phyloP scores from a whole-genome alignment of 2,888 invertebrate species.

The Chrysina gloriosa region DNA sequence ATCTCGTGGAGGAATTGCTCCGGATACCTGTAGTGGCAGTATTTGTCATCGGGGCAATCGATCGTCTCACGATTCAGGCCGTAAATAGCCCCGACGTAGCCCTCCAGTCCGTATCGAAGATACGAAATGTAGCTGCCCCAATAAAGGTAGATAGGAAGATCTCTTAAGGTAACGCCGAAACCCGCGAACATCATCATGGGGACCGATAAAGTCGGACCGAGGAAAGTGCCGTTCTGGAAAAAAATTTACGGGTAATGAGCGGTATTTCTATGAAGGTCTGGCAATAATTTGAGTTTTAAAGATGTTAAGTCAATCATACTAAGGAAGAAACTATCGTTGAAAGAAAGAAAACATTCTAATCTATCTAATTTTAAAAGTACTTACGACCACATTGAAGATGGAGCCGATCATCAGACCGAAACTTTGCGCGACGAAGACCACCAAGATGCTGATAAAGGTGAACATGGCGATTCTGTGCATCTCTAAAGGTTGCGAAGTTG shows the following conservation, averaged over 20 bases:
- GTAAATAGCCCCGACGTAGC: conserved; percentile 85
- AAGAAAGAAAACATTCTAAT: neutral
- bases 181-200: conserved; percentile 98
- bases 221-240: conserved; percentile 90
- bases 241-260: too few relatives aligned
- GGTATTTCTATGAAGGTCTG: too few relatives aligned
- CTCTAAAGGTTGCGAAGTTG: conserved; percentile 91
- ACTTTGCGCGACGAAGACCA: conserved; percentile 91
- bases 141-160: conserved; percentile 85
- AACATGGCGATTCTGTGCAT: conserved; percentile 85
- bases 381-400: conserved; percentile 85
- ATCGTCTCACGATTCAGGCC: conserved; percentile 80
- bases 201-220: conserved; percentile 91
- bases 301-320: too few relatives aligned
- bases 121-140: conserved; percentile 96
- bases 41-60: conserved; percentile 78
- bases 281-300: too few relatives aligned
- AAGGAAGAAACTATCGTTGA: conserved; percentile 1
- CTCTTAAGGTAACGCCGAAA: conserved; percentile 90
- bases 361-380: too few relatives aligned
- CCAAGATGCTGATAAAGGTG: conserved; percentile 82
- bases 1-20: conserved; percentile 84
- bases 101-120: conserved; percentile 91
- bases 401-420: conserved; percentile 93
- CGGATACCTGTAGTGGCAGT: conserved; percentile 88